Percentiles rank a stretch among this genome's conserved stretches.
Conservation (phyloP, 2,797 vertebrate species). For the Decapterus maruadsi region DNA sequence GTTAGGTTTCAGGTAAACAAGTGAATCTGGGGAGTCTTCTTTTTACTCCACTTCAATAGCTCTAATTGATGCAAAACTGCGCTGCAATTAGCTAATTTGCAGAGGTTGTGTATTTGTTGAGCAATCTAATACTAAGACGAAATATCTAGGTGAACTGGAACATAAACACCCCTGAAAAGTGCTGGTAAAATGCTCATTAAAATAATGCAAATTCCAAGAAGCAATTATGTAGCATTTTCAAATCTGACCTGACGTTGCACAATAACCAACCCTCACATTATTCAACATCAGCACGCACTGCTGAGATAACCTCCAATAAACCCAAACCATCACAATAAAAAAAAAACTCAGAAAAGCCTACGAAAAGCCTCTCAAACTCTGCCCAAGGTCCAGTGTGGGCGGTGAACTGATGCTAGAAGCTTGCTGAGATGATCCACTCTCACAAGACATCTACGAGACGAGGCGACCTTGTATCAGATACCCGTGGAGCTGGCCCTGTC, state of each 20-base stretch:
- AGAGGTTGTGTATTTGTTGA: background rate
- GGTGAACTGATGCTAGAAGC: constrained; percentile 32
- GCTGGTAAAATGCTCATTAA: background rate
- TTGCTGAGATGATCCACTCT: constrained; percentile 42
- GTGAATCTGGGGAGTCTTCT: background rate
- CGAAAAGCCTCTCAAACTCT: constrained; percentile 25
- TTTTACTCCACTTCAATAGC: constrained; percentile 44
- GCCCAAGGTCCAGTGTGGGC: constrained; percentile 36
- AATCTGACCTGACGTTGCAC: background rate
- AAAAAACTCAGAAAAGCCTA: background rate
- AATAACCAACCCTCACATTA: background rate
- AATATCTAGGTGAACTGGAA: background rate
- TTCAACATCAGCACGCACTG: constrained; percentile 2
- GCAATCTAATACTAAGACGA: background rate
- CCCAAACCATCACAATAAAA: constrained; percentile 6
- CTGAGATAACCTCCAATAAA: constrained; percentile 35
- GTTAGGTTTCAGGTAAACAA: constrained; percentile 46
- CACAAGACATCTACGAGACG: constrained; percentile 26
- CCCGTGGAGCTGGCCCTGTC: constrained; percentile 39
- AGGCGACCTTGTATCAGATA: constrained; percentile 54
- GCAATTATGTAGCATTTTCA: background rate
- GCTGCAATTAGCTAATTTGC: constrained; percentile 43
- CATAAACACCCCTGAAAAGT: background rate
- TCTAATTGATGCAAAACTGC: constrained; percentile 41
- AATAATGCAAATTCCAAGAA: background rate